Evolutionary conservation across 1,140 invertebrate genomes (phyloP), one percentile per base, ranked within the genome.

Genomic region (Apis cerana): DNA sequence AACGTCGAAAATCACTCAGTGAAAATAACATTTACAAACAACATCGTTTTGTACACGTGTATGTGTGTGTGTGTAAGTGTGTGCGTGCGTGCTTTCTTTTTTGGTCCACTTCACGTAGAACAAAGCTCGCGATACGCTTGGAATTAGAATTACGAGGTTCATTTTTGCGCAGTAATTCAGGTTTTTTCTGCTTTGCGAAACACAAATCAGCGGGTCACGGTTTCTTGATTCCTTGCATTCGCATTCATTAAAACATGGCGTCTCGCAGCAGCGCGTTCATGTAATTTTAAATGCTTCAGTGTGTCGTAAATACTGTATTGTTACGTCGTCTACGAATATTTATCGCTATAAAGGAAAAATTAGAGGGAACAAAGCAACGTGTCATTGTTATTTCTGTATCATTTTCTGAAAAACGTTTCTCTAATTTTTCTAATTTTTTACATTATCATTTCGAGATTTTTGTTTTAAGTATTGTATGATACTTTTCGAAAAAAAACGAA

Each of bases 121-220:
- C 50, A 74, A 80, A 62, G 43, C 33, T n/a, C 0, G 21, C n/a
- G 33, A 56, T 54, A 56, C 23, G 33, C n/a, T 75, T 11, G 52
- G 52, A 75, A 75, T 75, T 64, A 65, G 59, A 80, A 65, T 74
- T 10, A 13, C 70, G 27, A 12, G 50, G 59, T 65, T 62, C 27
- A 80, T 80, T 65, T 75, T 75, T 52, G 13, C 21, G 21, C 56
- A 23, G 48, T 54, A 54, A 58, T 64, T 15, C 50, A 33, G 27
- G 48, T 50, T 52, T 82, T 83, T 83, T 82, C 58, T 69, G 67
- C 79, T 74, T 83, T 56, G 50, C 79, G n/a, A 48, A 78, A 76
- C 83, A 68, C 48, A 71, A 86, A 87, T 87, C 85, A 84, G 68
- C 76, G 33, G 23, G 43, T 70, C 64, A 85, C 70, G 85, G 75